These are phyloP conservation scores for Orycteropus afer DNA, from an alignment of 2,113 vertebrate species.

Conservation along the genomic window DNA sequence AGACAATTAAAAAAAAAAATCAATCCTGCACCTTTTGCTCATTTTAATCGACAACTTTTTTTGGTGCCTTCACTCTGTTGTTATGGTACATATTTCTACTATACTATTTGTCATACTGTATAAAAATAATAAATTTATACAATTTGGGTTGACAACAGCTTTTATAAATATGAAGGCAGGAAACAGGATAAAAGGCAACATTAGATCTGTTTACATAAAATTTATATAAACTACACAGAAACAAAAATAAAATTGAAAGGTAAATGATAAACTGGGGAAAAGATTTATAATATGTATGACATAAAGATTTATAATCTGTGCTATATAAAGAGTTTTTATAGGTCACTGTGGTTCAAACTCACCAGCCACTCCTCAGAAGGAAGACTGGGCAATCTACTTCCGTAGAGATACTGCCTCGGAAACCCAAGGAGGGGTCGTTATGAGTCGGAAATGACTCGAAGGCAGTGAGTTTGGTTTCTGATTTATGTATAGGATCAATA, in stretches of 20 bases:
- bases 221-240: neutral
- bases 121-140: neutral
- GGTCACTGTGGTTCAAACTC: neutral
- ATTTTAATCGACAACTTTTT: constrained; percentile 9
- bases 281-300: neutral
- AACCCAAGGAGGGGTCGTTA: too few species aligned
- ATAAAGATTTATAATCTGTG: neutral
- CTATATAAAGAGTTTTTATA: neutral
- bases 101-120: neutral
- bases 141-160: constrained; percentile 20
- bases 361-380: too few species aligned
- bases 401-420: too few species aligned
- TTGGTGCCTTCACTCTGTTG: neutral
- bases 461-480: too few species aligned
- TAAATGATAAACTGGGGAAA: neutral
- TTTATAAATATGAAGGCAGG: constrained; percentile 17
- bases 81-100: neutral
- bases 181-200: neutral
- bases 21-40: neutral
- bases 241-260: constrained; percentile 38
- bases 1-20: neutral
- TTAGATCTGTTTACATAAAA: neutral
- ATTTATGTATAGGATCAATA: neutral
- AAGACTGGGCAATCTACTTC: too few species aligned
- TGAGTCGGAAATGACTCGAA: too few species aligned